Percentiles rank a stretch among this genome's conserved stretches.
These are phyloP conservation scores for Synergus itoensis DNA, from an alignment of 2,888 invertebrate species.

Conservation along the genomic window DNA sequence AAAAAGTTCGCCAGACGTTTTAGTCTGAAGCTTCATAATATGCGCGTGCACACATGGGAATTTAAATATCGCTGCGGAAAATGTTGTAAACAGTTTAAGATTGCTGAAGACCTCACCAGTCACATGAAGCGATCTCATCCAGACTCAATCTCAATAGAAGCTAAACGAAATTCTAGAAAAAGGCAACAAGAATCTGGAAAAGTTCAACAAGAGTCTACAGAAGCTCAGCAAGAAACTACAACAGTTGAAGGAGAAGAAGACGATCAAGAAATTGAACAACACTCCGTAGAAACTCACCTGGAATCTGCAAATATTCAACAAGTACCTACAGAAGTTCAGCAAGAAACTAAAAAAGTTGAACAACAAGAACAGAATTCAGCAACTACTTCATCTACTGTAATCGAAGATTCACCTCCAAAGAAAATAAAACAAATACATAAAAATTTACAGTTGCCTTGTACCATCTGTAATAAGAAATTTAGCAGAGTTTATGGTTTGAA, in stretches of 20 bases:
- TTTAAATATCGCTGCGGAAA: not conserved
- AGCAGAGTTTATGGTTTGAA: not conserved
- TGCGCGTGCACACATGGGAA: not conserved
- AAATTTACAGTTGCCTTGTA: conserved; percentile 54
- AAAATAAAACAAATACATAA: not conserved
- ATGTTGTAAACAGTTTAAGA: not conserved
- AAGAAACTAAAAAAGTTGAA: no score
- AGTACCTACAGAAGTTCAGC: no score
- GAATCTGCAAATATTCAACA: not conserved
- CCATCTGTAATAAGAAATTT: conserved; percentile 61
- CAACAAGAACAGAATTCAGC: no score
- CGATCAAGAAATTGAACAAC: not conserved
- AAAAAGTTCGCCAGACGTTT: not conserved
- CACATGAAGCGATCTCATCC: not conserved
- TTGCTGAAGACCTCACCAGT: not conserved
- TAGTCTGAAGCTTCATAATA: not conserved
- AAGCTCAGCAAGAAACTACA: no score
- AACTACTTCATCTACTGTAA: not conserved
- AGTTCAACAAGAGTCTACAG: not conserved
- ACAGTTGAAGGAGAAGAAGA: not conserved
- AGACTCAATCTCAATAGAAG: not conserved
- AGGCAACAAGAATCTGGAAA: not conserved
- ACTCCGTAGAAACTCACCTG: not conserved
- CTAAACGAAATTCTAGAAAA: not conserved
- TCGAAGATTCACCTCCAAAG: not conserved